Base-by-base conservation (phyloP, 1,140 invertebrate species). In the Diprion similis region DNA sequence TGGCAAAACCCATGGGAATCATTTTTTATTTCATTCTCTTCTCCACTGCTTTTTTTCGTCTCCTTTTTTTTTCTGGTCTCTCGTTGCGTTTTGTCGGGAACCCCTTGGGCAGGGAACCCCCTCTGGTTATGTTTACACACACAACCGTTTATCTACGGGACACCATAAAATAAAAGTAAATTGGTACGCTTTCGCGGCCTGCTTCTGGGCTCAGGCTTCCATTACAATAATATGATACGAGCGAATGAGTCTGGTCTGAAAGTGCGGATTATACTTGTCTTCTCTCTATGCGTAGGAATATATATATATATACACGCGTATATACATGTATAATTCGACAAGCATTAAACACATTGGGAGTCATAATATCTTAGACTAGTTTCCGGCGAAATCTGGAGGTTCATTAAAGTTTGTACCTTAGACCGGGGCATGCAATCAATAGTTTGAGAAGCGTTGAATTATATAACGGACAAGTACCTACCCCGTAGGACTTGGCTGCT, bases 1-100 rank as follows among this genome's bases (percentile, higher is more conserved):
- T 77, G 72, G 74, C 76, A 74, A 78, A 81, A 78, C 51, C 81
- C 81, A 85, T 85, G 82, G 80, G 82, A 85, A 86, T 84, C 77
- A 84, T 79, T 79, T 80, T 78, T 78, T 82, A 73, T 74, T 73
- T 65, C 10, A 9, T 69, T 72, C 48, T 51, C 51, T 70, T 47
- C 74, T 73, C 75, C 75, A 3, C 24, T 37, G 24, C 11, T 17
- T 59, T 59, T 59, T 13, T 59, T 8, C 51, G 3, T 59, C n/a
- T 59, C 9, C n/a, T 9, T 15, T 59, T 15, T 59, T 59, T 17
- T 59, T 59, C 9, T 59, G 11, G 51, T 17, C n/a, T 37, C 24
- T 37, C 24, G 24, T 37, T 37, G 24, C 24, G 24, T 37, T 37
- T 3, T 9, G 51, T 59, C 51, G 11, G 51, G 11, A 59, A 59